Evolutionary conservation across 1,140 invertebrate species (phyloP), one percentile per base, ranked within the genome.

Genomic region (Scaptomyza pallida): DNA sequence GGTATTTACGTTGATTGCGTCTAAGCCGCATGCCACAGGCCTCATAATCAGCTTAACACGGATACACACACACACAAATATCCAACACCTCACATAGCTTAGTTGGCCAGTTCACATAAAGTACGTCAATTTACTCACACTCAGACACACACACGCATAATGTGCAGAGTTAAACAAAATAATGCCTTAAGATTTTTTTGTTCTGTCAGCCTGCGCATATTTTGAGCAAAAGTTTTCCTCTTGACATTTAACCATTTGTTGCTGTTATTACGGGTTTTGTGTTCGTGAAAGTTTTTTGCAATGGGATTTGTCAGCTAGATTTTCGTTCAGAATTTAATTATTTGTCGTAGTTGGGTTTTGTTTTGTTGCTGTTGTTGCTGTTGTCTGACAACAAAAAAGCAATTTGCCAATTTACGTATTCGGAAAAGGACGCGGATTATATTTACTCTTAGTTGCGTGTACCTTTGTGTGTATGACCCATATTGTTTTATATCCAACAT

Each of bases 1-100:
- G 61, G 43, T 51, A 81, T 69, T 85, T 71, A 57, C 37, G 45
- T 35, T 77, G 82, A 86, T 86, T 88, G 70, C 79, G 45, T n/a
- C 56, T 54, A 69, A 72, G 64, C 70, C 56, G 44, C 54, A 67
- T 60, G 63, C 59, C 51, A 57, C 48, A 71, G 54, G 48, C 45
- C 60, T 48, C 62, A 88, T 82, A 86, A 86, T 88, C 78, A 82
- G 82, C 78, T 86, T 88, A 88, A 63, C 33, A 47, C 48, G 41
- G 57, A 68, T 55, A 54, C 45, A 30, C 56, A 65, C 26, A 51
- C 37, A 17, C 30, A 33, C 8, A 30, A 21, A 43, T 23, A 56
- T 30, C 19, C 13, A 37, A 21, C 44, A 65, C 33, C 57, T 44
- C 40, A 9, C 26, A 30, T 2, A 30, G 15, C 52, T 19, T 12